Base-by-base conservation (phyloP, 2,113 vertebrate species). In the Epinephelus lanceolatus region DNA sequence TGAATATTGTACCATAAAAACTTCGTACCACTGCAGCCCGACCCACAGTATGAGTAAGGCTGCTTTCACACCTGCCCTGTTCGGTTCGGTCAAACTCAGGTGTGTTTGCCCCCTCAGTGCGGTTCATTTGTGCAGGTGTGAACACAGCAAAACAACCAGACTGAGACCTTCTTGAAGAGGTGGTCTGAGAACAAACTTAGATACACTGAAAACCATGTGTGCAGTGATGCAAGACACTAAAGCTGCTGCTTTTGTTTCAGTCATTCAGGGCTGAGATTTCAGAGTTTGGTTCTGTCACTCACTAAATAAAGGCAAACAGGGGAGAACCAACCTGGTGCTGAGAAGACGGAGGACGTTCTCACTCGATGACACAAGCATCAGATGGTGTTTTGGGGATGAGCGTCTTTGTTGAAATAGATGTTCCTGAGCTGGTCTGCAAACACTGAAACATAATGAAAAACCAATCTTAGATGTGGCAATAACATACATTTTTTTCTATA, bases 311-410 rank as follows among this genome's bases (percentile, higher is more conserved):
- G 42, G 40, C 4, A 18, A 72, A 61, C 2, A 33, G 21, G 15
- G 49, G 52, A 40, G 25, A 66, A 91, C 86, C 53, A 15, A 88
- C 90, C 86, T 85, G 87, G 9, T 76, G 78, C 55, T 52, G 1
- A 45, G 74, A 62, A 59, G 68, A 88, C 0, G 47, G 62, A 75
- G 71, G 73, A 61, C 42, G 0, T 51, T 55, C 52, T 62, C 40
- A 53, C 67, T 84, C 59, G 9, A 15, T 19, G 70, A 82, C 30
- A 42, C 37, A 4, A 73, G 57, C 85, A 82, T 79, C 53, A 18
- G 71, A 72, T 12, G 25, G 60, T 49, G 42, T 2, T 45, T 37
- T 37, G 33, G 33, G 33, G 33, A 37, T 10, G 78, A 55, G 27
- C 3, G 5, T 73, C 67, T 27, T 74, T 45, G n/a, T 19, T 71